Evolutionary conservation across 2,888 invertebrate genomes (phyloP).

Genomic region (Apoda limacodes): DNA sequence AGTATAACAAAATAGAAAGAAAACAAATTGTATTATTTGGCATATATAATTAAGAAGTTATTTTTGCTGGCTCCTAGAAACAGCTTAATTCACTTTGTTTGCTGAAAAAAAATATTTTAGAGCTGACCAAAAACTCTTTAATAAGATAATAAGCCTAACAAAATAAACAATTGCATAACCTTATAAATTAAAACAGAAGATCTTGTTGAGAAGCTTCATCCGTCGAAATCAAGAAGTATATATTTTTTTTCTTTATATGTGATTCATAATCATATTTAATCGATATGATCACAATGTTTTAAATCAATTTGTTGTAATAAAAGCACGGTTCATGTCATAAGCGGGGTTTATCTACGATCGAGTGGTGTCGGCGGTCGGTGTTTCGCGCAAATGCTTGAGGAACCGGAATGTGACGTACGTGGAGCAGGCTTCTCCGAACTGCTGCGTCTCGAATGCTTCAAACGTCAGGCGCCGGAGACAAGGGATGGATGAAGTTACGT

Average conservation of each 20-base stretch:
- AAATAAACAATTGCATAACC: too few relatives aligned
- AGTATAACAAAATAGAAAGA: too few relatives aligned
- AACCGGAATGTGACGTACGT: slow-evolving; percentile 33
- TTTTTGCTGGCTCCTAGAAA: too few relatives aligned
- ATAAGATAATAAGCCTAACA: too few relatives aligned
- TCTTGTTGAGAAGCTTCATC: too few relatives aligned
- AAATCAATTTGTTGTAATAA: slow-evolving; percentile 64
- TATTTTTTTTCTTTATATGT: slow-evolving; percentile 4
- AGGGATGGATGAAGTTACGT: slow-evolving; percentile 28
- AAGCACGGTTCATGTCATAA: slow-evolving; percentile 61
- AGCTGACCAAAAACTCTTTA: too few relatives aligned
- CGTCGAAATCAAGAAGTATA: not conserved
- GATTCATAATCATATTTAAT: slow-evolving; percentile 1
- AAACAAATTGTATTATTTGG: too few relatives aligned
- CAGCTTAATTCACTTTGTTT: too few relatives aligned
- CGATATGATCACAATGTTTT: slow-evolving; percentile 25
- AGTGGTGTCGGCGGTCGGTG: slow-evolving; percentile 43
- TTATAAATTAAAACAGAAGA: too few relatives aligned
- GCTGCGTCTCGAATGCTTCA: slow-evolving; percentile 32
- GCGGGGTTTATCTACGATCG: slow-evolving; percentile 55
- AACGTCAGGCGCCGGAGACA: slow-evolving; percentile 28
- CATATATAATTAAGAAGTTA: too few relatives aligned
- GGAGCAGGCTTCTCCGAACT: slow-evolving; percentile 48
- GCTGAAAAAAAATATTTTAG: too few relatives aligned
- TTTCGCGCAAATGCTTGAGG: slow-evolving; percentile 48